These are phyloP conservation scores for Tachuris rubrigastra DNA, from an alignment of 2,113 vertebrate species.

Conservation along the genomic window DNA sequence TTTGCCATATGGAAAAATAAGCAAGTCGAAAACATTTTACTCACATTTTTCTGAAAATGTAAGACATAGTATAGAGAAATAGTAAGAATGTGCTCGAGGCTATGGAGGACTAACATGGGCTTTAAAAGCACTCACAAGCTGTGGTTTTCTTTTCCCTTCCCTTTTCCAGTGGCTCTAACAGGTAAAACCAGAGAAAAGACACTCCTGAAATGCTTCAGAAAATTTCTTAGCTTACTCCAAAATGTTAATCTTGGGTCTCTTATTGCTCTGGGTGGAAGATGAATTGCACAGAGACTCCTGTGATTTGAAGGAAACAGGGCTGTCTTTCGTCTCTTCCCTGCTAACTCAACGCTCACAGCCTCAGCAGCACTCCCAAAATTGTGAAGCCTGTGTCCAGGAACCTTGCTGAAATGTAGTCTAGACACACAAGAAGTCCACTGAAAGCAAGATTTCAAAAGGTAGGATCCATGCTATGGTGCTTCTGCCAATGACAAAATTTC, in stretches of 20 bases:
- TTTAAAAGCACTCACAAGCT: neutral
- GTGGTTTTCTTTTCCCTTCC: neutral
- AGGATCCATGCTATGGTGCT: neutral
- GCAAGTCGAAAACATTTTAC: neutral
- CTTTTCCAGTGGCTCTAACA: neutral
- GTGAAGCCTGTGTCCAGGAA: neutral
- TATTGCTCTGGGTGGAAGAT: neutral
- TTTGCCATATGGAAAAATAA: constrained; percentile 20
- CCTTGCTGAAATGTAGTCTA: neutral
- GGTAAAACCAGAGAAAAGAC: neutral
- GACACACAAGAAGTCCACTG: neutral
- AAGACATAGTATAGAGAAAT: neutral
- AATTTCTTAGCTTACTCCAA: neutral
- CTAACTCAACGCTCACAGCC: neutral
- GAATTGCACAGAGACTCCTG: neutral
- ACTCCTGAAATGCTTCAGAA: neutral
- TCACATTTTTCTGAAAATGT: neutral
- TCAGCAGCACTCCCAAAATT: neutral
- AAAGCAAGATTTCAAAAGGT: neutral
- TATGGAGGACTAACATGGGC: neutral
- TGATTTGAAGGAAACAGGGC: neutral
- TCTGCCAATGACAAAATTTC: neutral
- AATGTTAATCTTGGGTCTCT: neutral
- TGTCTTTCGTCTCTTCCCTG: neutral
- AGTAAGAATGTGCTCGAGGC: neutral